Conservation (phyloP, 64 coral and sea anemone genomes). For the Porites australiensis region DNA sequence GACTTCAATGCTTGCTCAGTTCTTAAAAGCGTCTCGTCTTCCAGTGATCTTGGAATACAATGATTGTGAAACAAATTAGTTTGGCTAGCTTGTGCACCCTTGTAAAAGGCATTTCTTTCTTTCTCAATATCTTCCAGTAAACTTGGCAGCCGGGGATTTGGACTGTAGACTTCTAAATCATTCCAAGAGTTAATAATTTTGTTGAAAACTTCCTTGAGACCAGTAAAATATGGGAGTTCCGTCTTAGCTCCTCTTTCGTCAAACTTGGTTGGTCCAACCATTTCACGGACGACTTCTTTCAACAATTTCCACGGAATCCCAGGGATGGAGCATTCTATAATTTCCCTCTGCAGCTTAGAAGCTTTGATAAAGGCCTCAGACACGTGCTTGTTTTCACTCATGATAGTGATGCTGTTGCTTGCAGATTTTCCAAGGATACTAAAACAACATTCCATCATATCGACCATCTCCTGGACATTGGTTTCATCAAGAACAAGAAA, state of each 20-base stretch:
- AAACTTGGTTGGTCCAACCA: slow-evolving; percentile 55
- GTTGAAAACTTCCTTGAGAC: slow-evolving; percentile 55
- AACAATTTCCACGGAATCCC: slow-evolving; percentile 45
- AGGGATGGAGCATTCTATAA: slow-evolving; percentile 24
- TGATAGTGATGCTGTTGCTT: slow-evolving; percentile 33
- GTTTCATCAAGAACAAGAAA: slow-evolving; percentile 47
- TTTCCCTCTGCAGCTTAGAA: slow-evolving; percentile 40
- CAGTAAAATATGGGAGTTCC: slow-evolving; percentile 49
- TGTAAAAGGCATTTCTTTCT: slow-evolving; percentile 57
- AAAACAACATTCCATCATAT: slow-evolving; percentile 68
- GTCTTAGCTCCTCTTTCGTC: slow-evolving; percentile 57
- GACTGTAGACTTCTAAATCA: slow-evolving; percentile 68
- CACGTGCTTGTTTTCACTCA: slow-evolving; percentile 28
- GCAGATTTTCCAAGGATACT: slow-evolving; percentile 58
- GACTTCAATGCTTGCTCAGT: slow-evolving; percentile 2
- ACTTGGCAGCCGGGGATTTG: slow-evolving; percentile 51
- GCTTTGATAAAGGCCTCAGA: slow-evolving; percentile 31
- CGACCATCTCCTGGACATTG: slow-evolving; percentile 38
- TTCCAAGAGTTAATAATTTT: slow-evolving; percentile 66
- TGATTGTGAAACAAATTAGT: slow-evolving; percentile 57
- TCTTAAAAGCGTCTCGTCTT: slow-evolving; percentile 14
- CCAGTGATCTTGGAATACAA: slow-evolving; percentile 22
- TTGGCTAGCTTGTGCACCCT: slow-evolving; percentile 56
- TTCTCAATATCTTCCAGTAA: slow-evolving; percentile 42
- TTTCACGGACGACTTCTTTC: slow-evolving; percentile 55